Base-by-base conservation (phyloP, 2,888 invertebrate genomes). In the Meganola albula region DNA sequence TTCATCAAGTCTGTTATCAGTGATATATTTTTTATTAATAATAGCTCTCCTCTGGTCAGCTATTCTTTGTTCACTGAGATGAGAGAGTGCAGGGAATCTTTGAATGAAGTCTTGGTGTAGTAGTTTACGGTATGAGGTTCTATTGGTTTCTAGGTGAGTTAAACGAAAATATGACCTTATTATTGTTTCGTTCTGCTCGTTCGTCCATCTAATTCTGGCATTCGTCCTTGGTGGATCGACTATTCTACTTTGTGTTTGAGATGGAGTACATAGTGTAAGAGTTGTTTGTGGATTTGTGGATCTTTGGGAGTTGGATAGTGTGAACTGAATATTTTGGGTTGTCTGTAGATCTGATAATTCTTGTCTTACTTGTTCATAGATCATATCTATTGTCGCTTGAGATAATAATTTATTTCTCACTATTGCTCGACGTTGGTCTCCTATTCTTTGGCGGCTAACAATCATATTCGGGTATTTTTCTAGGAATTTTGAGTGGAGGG, bases 391-490 rank as follows among this genome's bases (percentile, higher is more conserved):
- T 3, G 11, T 14, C 9, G 4, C 10, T 13, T 12, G 13, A 4
- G 13, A 12, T 6, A 31, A 10, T 33, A 42, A 11, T 23, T 42
- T 44, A 27, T 45, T 52, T 16, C 33, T 38, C 4, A 43, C 5
- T 14, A 52, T 47, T 12, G 33, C 34, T 23, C 52, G 22, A 31
- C 37, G 44, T 37, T 52, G 48, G 10, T 48, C 48, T 7, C 45
- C 31, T 12, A 51, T 23, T 16, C 49, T 29, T 24, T 54, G 48
- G n/a, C n/a, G n/a, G n/a, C n/a, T n/a, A n/a, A n/a, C n/a, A n/a
- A n/a, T n/a, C n/a, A n/a, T n/a, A n/a, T n/a, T n/a, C n/a, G n/a
- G n/a, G n/a, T n/a, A n/a, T n/a, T n/a, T n/a, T n/a, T n/a, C n/a
- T n/a, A n/a, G n/a, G n/a, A n/a, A n/a, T n/a, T n/a, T n/a, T n/a